These are phyloP conservation scores for Brachystomella parvula DNA, from an alignment of 1,140 invertebrate genomes.

Conservation along the genomic window DNA sequence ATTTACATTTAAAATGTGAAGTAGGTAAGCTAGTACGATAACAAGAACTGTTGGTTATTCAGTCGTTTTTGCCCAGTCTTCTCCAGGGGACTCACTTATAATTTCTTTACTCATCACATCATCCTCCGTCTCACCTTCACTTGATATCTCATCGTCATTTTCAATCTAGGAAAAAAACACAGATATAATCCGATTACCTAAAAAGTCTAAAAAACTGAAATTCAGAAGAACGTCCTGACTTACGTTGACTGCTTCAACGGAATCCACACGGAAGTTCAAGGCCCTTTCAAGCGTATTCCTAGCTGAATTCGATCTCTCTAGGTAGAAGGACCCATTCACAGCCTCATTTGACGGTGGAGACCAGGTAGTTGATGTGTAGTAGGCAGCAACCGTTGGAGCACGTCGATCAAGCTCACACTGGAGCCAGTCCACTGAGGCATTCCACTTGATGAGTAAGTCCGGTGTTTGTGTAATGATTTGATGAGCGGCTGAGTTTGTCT, in stretches of 20 bases:
- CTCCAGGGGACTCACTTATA: neutral
- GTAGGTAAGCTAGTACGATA: too few species aligned
- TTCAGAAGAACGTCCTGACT: neutral
- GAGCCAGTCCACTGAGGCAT: constrained; percentile 81
- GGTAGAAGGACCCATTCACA: constrained; percentile 79
- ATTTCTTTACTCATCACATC: constrained; percentile 18
- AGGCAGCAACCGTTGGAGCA: constrained; percentile 46
- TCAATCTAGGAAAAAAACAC: constrained; percentile 20
- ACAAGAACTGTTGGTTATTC: neutral
- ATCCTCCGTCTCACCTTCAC: constrained; percentile 36
- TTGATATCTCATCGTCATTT: constrained; percentile 32
- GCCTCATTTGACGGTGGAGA: constrained; percentile 93
- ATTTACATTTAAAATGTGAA: too few species aligned
- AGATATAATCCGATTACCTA: neutral
- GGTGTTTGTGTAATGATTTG: constrained; percentile 64
- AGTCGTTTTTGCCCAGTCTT: neutral
- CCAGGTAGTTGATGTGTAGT: constrained; percentile 64
- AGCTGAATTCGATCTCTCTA: constrained; percentile 88
- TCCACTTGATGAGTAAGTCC: constrained; percentile 78
- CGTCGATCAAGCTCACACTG: constrained; percentile 80
- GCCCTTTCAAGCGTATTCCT: constrained; percentile 79
- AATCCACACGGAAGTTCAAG: constrained; percentile 56
- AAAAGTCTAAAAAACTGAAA: neutral
- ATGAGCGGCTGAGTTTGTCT: constrained; percentile 46
- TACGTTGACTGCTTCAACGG: neutral